Evolutionary conservation across 2,888 invertebrate species (phyloP), one percentile per base, ranked within the genome.

Genomic region (Hydropsyche betteni): DNA sequence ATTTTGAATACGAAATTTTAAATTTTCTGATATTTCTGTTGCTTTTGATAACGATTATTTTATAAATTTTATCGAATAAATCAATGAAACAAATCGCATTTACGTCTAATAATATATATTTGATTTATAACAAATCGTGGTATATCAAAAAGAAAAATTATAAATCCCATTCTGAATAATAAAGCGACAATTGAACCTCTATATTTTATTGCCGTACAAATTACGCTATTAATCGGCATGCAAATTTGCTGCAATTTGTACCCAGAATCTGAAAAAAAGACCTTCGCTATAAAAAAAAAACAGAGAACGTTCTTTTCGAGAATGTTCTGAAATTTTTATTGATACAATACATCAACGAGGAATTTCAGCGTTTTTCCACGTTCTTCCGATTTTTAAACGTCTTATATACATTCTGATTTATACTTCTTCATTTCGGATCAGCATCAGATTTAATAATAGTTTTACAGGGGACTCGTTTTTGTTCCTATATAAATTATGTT

Each of bases 61-160:
- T 24, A 44, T 10, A 44, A 44, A 44, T 8, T 44, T 44, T 44
- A 82, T 44, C 44, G 10, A 44, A 44, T 44, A 44, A 44, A 44
- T 44, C 44, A 44, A 44, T 4, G 3, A 44, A 8, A 10, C 6
- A 44, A 1, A 44, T 10, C 3, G 4, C 10, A 44, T 44, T 44
- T 44, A 44, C 6, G 10, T 44, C 44, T 6, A 44, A 44, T 44
- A 44, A 44, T 8, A 44, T 44, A 44, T 4, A 1, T n/a, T n/a
- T 81, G 82, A 82, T 82, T 82, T 82, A 80, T 79, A 81, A 83
- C 83, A 83, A 83, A 83, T 24, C 24, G 24, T 24, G 2, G 24
- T 24, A 24, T 24, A 24, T 24, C 24, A 24, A 24, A 24, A 44
- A 44, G 44, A 44, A 8, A 44, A 10, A 10, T 8, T 44, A 6